Conservation (phyloP, 2,888 invertebrate genomes). For the Tipula unca region DNA sequence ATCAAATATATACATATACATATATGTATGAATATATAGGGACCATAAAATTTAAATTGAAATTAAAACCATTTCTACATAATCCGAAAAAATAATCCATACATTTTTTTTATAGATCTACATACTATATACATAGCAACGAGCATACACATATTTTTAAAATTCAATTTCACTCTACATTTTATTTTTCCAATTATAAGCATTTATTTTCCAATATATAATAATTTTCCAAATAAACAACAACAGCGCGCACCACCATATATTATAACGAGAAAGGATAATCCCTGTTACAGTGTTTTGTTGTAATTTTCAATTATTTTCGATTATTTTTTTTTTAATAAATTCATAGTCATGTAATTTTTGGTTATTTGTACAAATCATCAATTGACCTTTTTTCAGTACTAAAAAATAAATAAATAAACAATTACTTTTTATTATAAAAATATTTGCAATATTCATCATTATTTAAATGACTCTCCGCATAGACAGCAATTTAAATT, state of each 20-base stretch:
- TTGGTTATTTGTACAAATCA: background rate
- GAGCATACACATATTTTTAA: background rate
- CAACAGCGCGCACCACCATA: background rate
- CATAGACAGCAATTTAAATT: no score
- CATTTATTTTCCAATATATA: background rate
- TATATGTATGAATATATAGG: background rate
- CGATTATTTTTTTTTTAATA: background rate
- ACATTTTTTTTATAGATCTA: background rate
- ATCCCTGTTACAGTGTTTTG: background rate
- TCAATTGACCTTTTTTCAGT: background rate
- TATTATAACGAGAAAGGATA: background rate
- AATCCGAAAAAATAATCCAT: background rate
- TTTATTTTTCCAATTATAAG: slow-evolving; percentile 2
- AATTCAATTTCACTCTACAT: background rate
- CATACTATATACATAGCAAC: background rate
- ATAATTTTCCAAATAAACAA: background rate
- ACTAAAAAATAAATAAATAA: background rate
- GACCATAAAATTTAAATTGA: background rate
- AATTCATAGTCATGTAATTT: slow-evolving; percentile 8
- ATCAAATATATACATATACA: background rate
- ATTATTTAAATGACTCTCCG: background rate
- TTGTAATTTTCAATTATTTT: background rate
- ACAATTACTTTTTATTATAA: background rate
- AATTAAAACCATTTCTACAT: background rate
- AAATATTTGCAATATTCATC: background rate